Evolutionary conservation across 2,797 vertebrate species (phyloP).

Genomic region (Florisuga fusca): DNA sequence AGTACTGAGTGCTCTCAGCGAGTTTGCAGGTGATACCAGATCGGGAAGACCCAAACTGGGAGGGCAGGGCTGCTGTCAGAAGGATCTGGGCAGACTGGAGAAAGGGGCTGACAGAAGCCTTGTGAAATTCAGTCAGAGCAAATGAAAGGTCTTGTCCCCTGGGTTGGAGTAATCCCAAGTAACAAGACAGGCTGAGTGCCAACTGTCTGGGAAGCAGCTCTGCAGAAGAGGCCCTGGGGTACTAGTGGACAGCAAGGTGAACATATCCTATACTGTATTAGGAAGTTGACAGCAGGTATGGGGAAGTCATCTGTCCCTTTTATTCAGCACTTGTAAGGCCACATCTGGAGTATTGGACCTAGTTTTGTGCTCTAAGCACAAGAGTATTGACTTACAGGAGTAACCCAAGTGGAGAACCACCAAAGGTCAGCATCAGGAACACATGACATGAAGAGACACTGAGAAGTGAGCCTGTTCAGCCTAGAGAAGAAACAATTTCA

Average conservation of each 20-base stretch:
- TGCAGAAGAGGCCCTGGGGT: neutral
- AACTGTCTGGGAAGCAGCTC: neutral
- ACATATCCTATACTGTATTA: neutral
- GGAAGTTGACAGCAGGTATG: neutral
- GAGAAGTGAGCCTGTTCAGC: neutral
- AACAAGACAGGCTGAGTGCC: neutral
- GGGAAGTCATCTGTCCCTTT: neutral
- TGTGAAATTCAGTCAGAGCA: neutral
- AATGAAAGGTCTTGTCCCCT: neutral
- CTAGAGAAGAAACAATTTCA: neutral
- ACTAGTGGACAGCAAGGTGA: neutral
- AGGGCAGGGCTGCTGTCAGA: neutral
- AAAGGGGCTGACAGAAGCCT: neutral
- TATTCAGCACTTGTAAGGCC: neutral
- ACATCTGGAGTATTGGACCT: neutral
- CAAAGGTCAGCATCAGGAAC: neutral
- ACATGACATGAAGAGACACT: accelerated
- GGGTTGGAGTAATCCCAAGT: neutral
- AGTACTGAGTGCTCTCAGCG: neutral
- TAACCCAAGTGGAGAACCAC: neutral
- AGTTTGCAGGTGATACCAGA: neutral
- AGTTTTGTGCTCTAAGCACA: neutral
- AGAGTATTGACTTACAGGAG: neutral
- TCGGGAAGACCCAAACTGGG: accelerated
- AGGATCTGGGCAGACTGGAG: neutral